Percentiles rank a stretch among this genome's conserved stretches.
Evolutionary conservation across 1,140 invertebrate genomes (phyloP).

Genomic region (Aphis gossypii): DNA sequence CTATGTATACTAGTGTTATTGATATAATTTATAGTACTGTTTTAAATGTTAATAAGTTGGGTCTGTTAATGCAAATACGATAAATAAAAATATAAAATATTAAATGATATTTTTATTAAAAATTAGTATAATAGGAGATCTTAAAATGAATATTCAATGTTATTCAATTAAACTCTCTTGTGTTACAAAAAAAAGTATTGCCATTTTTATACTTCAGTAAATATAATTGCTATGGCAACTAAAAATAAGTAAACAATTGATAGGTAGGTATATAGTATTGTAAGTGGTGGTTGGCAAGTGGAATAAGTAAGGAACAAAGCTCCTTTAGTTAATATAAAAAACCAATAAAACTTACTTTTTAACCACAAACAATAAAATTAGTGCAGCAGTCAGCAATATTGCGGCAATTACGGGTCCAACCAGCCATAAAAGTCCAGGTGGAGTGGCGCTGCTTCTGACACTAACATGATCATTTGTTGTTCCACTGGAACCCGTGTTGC

Average conservation of each 20-base stretch:
- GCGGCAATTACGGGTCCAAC: constrained; percentile 83
- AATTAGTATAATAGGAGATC: neutral
- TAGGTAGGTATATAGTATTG: neutral
- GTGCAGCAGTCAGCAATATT: constrained; percentile 76
- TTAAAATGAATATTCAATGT: neutral
- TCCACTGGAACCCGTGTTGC: constrained; percentile 18
- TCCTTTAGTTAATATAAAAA: neutral
- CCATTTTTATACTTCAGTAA: neutral
- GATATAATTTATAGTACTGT: neutral
- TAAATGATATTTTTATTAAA: neutral
- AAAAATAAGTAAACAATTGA: neutral
- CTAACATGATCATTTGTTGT: constrained; percentile 74
- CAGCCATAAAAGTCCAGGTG: constrained; percentile 87
- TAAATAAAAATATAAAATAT: neutral
- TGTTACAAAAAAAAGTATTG: neutral
- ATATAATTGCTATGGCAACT: neutral
- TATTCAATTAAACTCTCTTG: too few species aligned
- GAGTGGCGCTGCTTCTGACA: constrained; percentile 78
- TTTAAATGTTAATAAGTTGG: neutral
- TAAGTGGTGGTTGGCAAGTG: neutral
- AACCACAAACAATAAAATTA: constrained; percentile 81
- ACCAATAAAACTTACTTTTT: constrained; percentile 64
- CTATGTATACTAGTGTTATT: neutral
- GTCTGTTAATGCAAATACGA: neutral
- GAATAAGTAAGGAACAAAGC: neutral